phyloP scores from a whole-genome alignment of 2,797 vertebrate species.

The Halcyon badia region DNA sequence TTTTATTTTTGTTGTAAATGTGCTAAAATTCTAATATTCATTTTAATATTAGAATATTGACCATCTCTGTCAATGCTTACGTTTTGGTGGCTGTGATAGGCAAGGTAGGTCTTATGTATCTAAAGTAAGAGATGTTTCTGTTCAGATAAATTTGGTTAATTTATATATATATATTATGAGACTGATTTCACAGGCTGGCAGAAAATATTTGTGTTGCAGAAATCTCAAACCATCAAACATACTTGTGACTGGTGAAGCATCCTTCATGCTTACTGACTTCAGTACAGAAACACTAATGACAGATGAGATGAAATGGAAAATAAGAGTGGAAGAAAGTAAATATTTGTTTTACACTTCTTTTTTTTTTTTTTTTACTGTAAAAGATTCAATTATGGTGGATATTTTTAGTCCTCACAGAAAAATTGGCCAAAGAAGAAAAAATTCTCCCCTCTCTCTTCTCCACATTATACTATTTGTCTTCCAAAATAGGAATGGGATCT shows the following conservation, averaged over 20 bases:
- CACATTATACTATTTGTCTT: not conserved
- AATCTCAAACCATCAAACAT: slow-evolving; percentile 88
- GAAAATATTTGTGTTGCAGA: slow-evolving; percentile 67
- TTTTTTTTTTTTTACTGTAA: not conserved
- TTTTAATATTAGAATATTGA: not conserved
- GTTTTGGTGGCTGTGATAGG: not conserved
- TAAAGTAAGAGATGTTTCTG: not conserved
- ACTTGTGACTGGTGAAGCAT: slow-evolving; percentile 39
- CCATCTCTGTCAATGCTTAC: not conserved
- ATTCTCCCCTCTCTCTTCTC: not conserved
- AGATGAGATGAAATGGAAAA: slow-evolving; percentile 78
- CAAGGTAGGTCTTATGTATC: not conserved
- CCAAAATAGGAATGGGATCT: not conserved
- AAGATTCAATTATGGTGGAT: not conserved
- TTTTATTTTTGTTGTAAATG: not conserved
- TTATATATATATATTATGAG: not conserved
- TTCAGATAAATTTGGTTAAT: not conserved
- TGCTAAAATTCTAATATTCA: not conserved
- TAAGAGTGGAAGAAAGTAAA: slow-evolving; percentile 79
- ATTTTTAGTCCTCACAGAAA: not conserved
- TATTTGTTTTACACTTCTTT: not conserved
- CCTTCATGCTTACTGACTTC: slow-evolving; percentile 83
- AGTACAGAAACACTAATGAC: slow-evolving; percentile 73
- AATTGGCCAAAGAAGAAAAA: not conserved
- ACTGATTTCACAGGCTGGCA: not conserved